Conservation (phyloP, 2,797 vertebrate genomes). For the Buphagus erythrorhynchus region DNA sequence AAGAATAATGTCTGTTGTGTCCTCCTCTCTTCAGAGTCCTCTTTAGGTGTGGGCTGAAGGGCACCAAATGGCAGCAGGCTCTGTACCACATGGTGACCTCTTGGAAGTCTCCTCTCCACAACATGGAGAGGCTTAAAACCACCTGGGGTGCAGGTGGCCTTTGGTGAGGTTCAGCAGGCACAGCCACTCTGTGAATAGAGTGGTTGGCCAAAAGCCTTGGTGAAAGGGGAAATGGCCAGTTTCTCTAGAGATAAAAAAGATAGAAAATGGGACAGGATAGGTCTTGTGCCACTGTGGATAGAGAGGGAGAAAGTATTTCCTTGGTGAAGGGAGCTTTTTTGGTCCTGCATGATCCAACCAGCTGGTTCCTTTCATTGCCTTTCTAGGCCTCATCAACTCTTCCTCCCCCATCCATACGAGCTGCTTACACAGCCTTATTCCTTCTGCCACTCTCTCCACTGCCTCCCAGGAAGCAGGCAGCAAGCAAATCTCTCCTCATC, state of each 20-base stretch:
- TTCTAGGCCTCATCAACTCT: neutral
- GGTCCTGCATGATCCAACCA: neutral
- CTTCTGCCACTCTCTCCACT: neutral
- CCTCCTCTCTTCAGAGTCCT: neutral
- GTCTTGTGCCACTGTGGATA: neutral
- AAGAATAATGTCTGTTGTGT: neutral
- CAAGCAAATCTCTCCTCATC: neutral
- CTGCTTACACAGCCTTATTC: neutral
- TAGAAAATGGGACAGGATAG: neutral
- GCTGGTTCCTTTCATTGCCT: neutral
- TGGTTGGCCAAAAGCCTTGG: neutral
- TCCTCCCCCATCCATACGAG: fast-evolving
- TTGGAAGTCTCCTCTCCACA: neutral
- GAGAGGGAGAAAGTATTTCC: neutral
- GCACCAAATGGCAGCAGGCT: neutral
- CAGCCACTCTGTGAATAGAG: neutral
- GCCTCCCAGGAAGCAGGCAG: neutral
- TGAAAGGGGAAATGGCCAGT: neutral
- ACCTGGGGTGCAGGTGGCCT: neutral
- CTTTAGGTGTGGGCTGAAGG: neutral
- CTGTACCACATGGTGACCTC: neutral
- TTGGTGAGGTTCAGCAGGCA: neutral
- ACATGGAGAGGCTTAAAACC: neutral
- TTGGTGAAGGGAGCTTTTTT: neutral
- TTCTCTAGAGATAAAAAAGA: neutral